phyloP scores from a whole-genome alignment of 2,113 vertebrate species.

The Serinus canaria region DNA sequence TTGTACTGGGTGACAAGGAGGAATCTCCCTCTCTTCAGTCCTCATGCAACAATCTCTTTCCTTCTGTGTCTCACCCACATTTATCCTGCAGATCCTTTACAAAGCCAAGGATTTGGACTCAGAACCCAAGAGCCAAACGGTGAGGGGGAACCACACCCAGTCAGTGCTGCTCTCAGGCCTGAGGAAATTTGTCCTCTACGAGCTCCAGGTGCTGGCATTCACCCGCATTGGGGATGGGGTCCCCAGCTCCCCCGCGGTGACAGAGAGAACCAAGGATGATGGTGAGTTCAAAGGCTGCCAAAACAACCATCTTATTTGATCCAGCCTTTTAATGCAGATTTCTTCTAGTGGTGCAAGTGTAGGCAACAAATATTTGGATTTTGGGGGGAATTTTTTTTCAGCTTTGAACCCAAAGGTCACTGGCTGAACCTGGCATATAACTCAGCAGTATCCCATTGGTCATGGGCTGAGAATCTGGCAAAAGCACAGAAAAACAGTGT shows the following conservation, averaged over 20 bases:
- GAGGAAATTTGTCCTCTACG: constrained; percentile 82
- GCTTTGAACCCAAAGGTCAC: background rate
- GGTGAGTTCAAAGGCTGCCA: constrained; percentile 66
- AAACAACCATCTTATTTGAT: background rate
- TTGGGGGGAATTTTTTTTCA: background rate
- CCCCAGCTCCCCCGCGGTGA: constrained; percentile 76
- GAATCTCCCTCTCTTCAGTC: background rate
- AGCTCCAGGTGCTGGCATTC: constrained; percentile 88
- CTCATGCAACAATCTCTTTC: background rate
- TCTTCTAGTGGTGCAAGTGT: background rate
- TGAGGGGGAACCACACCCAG: constrained; percentile 81
- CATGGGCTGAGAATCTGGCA: background rate
- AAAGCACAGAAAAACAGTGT: background rate
- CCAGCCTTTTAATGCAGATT: background rate
- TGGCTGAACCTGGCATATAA: background rate
- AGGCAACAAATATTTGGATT: background rate
- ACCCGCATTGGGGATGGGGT: constrained; percentile 87
- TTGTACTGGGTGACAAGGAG: background rate
- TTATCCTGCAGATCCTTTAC: constrained; percentile 80
- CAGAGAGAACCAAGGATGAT: constrained; percentile 89
- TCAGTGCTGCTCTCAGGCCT: constrained; percentile 80
- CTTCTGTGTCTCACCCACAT: background rate
- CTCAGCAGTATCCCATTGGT: background rate
- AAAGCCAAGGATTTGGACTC: constrained; percentile 73
- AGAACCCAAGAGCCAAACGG: constrained; percentile 73